phyloP scores from a whole-genome alignment of 2,113 vertebrate species.

The Nothocercus julius region DNA sequence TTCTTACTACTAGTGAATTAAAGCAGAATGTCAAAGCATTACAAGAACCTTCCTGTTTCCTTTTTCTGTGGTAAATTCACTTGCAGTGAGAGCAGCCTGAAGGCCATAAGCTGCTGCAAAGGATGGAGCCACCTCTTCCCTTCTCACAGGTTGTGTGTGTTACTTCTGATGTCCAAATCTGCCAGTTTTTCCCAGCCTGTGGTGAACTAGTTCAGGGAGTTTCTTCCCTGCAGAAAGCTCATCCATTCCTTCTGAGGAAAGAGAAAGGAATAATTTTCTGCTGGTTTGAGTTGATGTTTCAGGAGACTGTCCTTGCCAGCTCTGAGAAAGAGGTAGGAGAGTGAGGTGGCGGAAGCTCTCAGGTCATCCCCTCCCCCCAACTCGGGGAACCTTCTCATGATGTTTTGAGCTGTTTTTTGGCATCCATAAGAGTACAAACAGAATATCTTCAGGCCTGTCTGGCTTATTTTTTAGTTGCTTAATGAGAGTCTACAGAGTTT shows the following conservation, averaged over 20 bases:
- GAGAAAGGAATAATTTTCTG: neutral
- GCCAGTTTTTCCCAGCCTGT: neutral
- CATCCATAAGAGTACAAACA: neutral
- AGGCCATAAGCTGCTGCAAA: neutral
- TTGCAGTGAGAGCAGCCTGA: neutral
- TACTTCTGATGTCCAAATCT: neutral
- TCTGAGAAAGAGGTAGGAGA: neutral
- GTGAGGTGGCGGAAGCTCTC: neutral
- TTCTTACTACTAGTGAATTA: neutral
- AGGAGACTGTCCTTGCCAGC: neutral
- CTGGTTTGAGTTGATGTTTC: neutral
- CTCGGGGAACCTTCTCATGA: neutral
- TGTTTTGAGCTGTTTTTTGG: rapidly evolving
- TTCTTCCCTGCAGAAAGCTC: slow-evolving; percentile 10
- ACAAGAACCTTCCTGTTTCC: neutral
- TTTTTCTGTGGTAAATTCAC: neutral
- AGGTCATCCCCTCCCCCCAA: neutral
- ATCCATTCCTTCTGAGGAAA: neutral
- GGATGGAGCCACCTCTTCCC: neutral
- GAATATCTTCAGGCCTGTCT: neutral
- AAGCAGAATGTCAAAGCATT: neutral
- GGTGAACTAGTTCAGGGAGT: slow-evolving; percentile 7
- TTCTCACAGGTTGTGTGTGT: neutral
- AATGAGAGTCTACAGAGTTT: neutral
- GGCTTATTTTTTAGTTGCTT: neutral